Conservation (phyloP, 2,113 vertebrate genomes). For the Oncorhynchus mykiss region DNA sequence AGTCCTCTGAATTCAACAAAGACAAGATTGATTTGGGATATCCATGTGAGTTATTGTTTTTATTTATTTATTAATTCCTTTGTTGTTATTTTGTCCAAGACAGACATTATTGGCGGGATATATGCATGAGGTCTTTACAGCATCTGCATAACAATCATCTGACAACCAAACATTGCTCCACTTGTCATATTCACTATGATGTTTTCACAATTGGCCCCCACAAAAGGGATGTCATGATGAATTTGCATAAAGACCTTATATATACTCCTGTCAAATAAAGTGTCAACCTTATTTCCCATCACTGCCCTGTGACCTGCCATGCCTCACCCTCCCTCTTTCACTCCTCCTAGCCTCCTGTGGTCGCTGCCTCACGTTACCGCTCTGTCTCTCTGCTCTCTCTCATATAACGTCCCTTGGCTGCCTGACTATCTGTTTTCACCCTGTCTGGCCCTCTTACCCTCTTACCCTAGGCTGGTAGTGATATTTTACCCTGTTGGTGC, state of each 20-base stretch:
- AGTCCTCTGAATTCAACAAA: conserved; percentile 91
- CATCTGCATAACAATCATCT: conserved; percentile 4
- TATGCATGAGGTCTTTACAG: neutral
- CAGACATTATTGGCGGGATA: neutral
- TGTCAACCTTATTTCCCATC: conserved; percentile 11
- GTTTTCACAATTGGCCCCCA: neutral
- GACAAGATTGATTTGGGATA: conserved; percentile 93
- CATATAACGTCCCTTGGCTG: conserved; percentile 5
- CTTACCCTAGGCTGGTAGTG: conserved; percentile 28
- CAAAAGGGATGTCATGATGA: too few relatives aligned
- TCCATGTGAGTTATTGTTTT: conserved; percentile 93
- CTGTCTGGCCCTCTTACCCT: conserved; percentile 24
- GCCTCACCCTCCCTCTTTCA: conserved; percentile 2
- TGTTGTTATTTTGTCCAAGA: conserved; percentile 17
- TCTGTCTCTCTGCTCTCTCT: conserved; percentile 16
- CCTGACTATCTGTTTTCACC: conserved; percentile 1
- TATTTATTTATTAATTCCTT: conserved; percentile 50
- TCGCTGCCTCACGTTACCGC: conserved; percentile 6
- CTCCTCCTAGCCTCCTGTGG: neutral
- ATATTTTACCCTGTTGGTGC: conserved; percentile 14
- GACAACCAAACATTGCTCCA: neutral
- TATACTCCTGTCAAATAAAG: neutral
- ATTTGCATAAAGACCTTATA: too few relatives aligned
- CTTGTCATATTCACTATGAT: neutral
- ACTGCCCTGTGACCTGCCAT: conserved; percentile 8